Percentiles rank a stretch among this genome's conserved stretches.
Conservation (phyloP, 2,113 vertebrate genomes). For the Ranitomeya imitator region DNA sequence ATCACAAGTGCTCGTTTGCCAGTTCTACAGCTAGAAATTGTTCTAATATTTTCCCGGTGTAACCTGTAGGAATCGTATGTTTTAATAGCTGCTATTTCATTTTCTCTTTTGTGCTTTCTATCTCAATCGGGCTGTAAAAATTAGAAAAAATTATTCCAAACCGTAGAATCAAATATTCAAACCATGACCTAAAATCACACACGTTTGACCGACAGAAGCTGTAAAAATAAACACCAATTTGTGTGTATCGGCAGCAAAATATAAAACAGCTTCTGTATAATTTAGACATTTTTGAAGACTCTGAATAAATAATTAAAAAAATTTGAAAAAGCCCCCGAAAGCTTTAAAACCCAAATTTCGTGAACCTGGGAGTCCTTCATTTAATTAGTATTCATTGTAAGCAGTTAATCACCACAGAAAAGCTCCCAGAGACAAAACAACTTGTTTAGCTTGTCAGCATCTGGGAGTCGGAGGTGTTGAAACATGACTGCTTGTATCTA, state of each 20-base stretch:
- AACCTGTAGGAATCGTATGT: neutral
- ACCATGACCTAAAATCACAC: neutral
- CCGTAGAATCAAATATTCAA: neutral
- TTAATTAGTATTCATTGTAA: conserved; percentile 80
- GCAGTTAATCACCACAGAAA: conserved; percentile 81
- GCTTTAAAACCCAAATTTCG: conserved; percentile 1
- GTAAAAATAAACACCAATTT: conserved; percentile 5
- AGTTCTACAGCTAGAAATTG: neutral
- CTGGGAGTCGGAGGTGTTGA: conserved; percentile 78
- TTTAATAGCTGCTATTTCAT: neutral
- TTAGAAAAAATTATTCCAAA: neutral
- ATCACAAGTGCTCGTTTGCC: neutral
- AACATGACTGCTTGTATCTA: conserved; percentile 79
- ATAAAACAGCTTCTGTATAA: neutral
- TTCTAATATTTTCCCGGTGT: neutral
- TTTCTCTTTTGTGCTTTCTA: neutral
- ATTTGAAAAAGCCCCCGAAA: neutral
- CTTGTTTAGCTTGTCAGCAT: conserved; percentile 83
- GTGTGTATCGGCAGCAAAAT: too few species aligned
- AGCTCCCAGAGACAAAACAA: conserved; percentile 83
- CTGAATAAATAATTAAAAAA: conserved; percentile 9
- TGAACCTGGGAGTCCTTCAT: conserved; percentile 65
- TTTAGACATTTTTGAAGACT: neutral
- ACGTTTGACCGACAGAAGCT: neutral
- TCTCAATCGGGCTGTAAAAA: neutral